These are phyloP conservation scores for Takifugu rubripes DNA, from an alignment of 2,797 vertebrate genomes.

Conservation along the genomic window DNA sequence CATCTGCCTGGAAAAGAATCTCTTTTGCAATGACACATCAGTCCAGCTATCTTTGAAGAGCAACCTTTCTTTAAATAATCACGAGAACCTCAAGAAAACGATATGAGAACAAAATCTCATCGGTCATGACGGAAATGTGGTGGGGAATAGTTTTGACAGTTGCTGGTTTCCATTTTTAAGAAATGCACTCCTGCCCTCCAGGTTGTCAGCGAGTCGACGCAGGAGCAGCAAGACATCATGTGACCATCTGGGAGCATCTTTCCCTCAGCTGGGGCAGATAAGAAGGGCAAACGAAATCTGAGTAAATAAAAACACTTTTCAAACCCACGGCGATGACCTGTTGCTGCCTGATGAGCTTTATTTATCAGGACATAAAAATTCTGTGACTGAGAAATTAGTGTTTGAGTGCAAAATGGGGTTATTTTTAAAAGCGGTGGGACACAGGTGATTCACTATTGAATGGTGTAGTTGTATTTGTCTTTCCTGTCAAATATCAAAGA, in stretches of 20 bases:
- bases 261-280: not conserved
- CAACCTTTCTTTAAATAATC: too few species aligned
- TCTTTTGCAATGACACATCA: not conserved
- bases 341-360: too few species aligned
- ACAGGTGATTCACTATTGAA: too few species aligned
- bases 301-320: constrained; percentile 17
- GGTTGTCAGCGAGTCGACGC: constrained; percentile 91
- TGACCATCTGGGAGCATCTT: constrained; percentile 48
- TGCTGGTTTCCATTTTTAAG: not conserved
- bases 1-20: not conserved
- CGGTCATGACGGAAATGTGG: too few species aligned
- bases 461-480: too few species aligned
- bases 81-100: too few species aligned
- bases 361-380: not conserved
- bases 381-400: not conserved
- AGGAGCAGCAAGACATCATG: constrained; percentile 89
- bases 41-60: too few species aligned
- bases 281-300: constrained; percentile 1
- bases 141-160: not conserved
- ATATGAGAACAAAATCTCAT: too few species aligned
- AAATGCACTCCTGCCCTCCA: constrained; percentile 36
- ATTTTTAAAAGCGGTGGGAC: too few species aligned
- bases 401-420: too few species aligned
- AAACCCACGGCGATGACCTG: constrained; percentile 8
- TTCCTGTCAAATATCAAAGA: constrained; percentile 1